Percentiles rank a stretch among this genome's conserved stretches.
Evolutionary conservation across 2,113 vertebrate species (phyloP).

Genomic region (Damaliscus lunatus): DNA sequence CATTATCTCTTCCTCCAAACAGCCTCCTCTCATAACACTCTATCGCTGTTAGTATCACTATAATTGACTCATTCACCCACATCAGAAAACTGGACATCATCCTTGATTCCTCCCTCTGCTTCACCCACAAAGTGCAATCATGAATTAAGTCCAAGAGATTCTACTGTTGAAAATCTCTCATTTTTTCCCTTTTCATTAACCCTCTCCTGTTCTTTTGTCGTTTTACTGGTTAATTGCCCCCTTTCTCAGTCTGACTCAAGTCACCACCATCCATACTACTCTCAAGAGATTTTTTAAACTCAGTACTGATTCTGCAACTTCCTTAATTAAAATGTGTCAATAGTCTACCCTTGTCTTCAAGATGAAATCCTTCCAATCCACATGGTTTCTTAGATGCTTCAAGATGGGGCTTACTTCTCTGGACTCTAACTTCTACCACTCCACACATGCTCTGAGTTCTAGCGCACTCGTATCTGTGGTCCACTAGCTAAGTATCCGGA

Average conservation of each 20-base stretch:
- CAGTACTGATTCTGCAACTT: not conserved
- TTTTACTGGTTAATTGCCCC: not conserved
- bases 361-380: not conserved
- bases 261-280: not conserved
- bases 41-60: not conserved
- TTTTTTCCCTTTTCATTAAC: not conserved
- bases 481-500: not conserved
- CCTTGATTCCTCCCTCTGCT: not conserved
- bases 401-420: not conserved
- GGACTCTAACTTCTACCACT: not conserved
- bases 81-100: not conserved
- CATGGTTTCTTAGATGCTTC: not conserved
- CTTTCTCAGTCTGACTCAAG: not conserved
- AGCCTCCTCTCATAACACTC: not conserved
- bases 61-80: not conserved
- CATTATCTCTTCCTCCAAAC: not conserved
- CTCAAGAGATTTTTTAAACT: not conserved
- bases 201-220: not conserved
- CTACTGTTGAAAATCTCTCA: not conserved
- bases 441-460: not conserved
- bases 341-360: not conserved
- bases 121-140: not conserved
- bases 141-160: not conserved
- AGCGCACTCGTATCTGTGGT: not conserved
- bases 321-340: not conserved